A percentile compares a stretch with the other conserved stretches of the same genome.
Evolutionary conservation across 2,797 vertebrate genomes (phyloP).

Genomic region (Myotis vivesi): DNA sequence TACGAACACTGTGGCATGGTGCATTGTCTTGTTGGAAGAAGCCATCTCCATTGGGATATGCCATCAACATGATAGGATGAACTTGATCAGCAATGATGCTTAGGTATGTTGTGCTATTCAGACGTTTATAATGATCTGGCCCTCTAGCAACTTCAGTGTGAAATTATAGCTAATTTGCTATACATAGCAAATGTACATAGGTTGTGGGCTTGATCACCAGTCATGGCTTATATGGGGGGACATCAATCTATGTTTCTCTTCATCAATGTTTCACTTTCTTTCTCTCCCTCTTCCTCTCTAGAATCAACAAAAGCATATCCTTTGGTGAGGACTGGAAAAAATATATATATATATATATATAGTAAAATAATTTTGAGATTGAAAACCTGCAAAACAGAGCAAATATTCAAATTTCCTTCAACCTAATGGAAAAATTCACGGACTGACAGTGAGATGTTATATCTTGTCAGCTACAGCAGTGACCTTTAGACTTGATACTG

Average conservation of each 20-base stretch:
- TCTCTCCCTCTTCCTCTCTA: neutral
- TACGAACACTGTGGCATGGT: no score
- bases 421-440: conserved; percentile 40
- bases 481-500: neutral
- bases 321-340: neutral
- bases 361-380: neutral
- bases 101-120: no score
- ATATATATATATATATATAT: neutral
- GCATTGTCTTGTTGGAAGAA: no score
- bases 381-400: neutral
- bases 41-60: no score
- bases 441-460: conserved; percentile 13
- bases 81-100: no score
- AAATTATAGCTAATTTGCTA: no score
- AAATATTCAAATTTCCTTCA: conserved; percentile 56
- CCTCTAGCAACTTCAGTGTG: no score
- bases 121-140: no score
- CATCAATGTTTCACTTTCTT: neutral
- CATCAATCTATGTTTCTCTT: neutral
- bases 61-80: no score
- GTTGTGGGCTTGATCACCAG: neutral
- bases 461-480: conserved; percentile 18
- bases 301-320: neutral
- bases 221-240: neutral
- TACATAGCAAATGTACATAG: neutral